A percentile compares a stretch with the other conserved stretches of the same genome.
These are phyloP conservation scores for Megaptera novaeangliae DNA, from an alignment of 2,113 vertebrate species.

Conservation along the genomic window DNA sequence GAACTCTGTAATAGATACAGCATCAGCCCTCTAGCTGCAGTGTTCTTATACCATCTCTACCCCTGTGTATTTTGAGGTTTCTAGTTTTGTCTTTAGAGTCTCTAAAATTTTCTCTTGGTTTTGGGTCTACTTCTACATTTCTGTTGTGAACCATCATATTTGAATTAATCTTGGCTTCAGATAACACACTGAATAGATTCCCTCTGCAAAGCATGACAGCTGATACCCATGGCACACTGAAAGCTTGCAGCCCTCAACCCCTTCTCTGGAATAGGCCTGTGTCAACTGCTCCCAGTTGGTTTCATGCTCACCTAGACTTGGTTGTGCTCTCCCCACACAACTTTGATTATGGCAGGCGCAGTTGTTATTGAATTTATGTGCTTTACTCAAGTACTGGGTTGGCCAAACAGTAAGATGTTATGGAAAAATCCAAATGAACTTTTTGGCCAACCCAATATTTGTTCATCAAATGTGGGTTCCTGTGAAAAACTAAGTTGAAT, in stretches of 20 bases:
- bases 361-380: not conserved
- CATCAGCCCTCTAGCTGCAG: not conserved
- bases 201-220: not conserved
- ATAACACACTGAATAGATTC: not conserved
- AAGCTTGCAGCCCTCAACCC: not conserved
- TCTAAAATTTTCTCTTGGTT: not conserved
- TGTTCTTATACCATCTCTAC: not conserved
- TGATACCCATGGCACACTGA: fast-evolving
- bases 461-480: not conserved
- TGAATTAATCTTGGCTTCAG: not conserved
- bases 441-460: not conserved
- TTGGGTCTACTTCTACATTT: not conserved
- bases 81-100: not conserved
- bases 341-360: not conserved
- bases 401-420: too few relatives aligned
- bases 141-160: not conserved
- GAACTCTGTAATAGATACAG: not conserved
- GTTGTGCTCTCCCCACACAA: not conserved
- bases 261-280: too few relatives aligned
- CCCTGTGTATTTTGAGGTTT: not conserved
- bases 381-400: not conserved
- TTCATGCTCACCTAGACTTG: not conserved
- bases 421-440: too few relatives aligned
- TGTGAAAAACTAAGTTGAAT: not conserved
- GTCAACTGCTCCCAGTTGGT: not conserved